Evolutionary conservation across 2,113 vertebrate genomes (phyloP), one percentile per base, ranked within the genome.

Genomic region (Phalacrocorax aristotelis): DNA sequence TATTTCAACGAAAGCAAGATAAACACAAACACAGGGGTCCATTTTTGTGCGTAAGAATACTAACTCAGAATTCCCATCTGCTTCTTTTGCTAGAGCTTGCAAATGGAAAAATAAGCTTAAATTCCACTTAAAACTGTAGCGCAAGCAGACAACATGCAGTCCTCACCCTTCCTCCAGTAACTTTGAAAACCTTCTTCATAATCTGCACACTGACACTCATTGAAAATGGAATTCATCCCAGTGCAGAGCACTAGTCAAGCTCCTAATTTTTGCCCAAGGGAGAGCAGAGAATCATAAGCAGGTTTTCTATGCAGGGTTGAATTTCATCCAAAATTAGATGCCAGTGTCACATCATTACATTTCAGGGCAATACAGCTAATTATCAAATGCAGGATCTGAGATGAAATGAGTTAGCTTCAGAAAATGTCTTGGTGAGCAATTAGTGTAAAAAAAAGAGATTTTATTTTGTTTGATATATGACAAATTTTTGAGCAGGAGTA

Each of bases 231-330:
- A 93, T 80, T 85, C 34, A 85, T 61, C 13, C 19, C 46, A 70
- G 27, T 77, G 54, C 34, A 91, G 62, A 82, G 26, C 3, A 0
- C 25, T 87, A 89, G 75, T 74, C 82, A 94, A 74, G 52, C 38
- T 94, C 49, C 71, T 88, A 88, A 83, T 88, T 72, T 93, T 96
- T 94, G 81, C 94, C 70, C 44, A 89, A 82, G 83, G 75, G 10
- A 9, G 36, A 25, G n/a, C 32, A 84, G 27, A 69, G 66, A 90
- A 83, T 71, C 25, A 22, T 55, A 82, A 77, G 34, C 27, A 85
- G 46, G n/a, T 83, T 91, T 90, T 76, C 65, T 65, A 19, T 17
- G 7, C 51, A 92, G 78, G 61, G 62, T 32, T 87, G 70, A 72
- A 76, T 85, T 90, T 92, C 8, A 90, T 84, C 55, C 54, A 57